These are phyloP conservation scores for Nestor notabilis DNA, from an alignment of 2,113 vertebrate species.

Conservation along the genomic window DNA sequence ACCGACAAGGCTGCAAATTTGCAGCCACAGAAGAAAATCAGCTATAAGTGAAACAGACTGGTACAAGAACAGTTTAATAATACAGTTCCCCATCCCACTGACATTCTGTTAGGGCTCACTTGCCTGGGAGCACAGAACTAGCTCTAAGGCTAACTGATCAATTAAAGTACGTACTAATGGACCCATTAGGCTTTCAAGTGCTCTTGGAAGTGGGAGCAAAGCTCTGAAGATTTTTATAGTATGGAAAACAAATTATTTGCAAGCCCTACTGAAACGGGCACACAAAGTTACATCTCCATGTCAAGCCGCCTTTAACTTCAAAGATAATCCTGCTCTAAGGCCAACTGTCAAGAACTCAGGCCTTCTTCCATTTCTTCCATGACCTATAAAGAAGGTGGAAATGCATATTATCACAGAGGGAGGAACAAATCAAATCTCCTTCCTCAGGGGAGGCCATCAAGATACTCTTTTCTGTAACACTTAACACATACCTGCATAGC, in stretches of 20 bases:
- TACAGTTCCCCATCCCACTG: background rate
- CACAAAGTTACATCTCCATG: background rate
- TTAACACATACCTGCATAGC: background rate
- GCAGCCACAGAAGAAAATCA: background rate
- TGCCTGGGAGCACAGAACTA: background rate
- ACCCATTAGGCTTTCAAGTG: background rate
- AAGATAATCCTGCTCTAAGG: background rate
- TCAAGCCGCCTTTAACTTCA: background rate
- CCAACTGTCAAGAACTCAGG: background rate
- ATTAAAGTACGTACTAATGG: background rate
- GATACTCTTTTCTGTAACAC: background rate
- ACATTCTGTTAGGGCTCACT: background rate
- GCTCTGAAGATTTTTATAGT: background rate
- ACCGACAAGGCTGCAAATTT: background rate
- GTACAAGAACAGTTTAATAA: constrained; percentile 3
- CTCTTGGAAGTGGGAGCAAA: background rate
- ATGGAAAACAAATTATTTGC: background rate
- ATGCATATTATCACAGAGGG: background rate
- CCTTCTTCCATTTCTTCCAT: background rate
- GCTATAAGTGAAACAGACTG: background rate
- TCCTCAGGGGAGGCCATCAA: background rate
- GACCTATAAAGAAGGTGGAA: background rate
- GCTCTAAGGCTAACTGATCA: constrained; percentile 8
- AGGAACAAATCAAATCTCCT: background rate
- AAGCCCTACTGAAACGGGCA: background rate